A percentile compares a stretch with the other conserved stretches of the same genome.
Conservation (phyloP, 2,113 vertebrate species). For the Puntigrus tetrazona region DNA sequence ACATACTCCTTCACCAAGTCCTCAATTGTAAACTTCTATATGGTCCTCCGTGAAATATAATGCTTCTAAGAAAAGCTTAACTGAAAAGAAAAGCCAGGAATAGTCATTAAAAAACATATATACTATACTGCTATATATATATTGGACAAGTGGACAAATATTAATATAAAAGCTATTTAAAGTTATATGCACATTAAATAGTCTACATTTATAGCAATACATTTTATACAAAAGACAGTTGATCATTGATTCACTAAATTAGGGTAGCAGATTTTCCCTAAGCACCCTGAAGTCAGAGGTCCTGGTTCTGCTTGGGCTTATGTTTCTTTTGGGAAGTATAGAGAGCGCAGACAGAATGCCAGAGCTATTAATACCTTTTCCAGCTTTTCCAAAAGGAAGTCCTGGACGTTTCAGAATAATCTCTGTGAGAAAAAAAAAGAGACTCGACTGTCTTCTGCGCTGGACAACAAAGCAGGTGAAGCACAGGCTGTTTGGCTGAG, state of each 20-base stretch:
- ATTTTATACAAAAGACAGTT: neutral
- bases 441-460: slow-evolving; percentile 32
- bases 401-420: slow-evolving; percentile 46
- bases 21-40: neutral
- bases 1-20: neutral
- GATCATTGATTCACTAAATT: slow-evolving; percentile 46
- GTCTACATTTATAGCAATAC: neutral
- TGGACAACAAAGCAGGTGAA: slow-evolving; percentile 38
- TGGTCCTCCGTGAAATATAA: neutral
- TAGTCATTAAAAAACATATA: neutral
- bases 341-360: slow-evolving; percentile 19
- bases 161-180: neutral
- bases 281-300: slow-evolving; percentile 43
- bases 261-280: slow-evolving; percentile 50
- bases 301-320: slow-evolving; percentile 39
- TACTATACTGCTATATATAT: no score
- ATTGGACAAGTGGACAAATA: neutral
- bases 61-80: neutral
- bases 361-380: slow-evolving; percentile 61
- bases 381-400: slow-evolving; percentile 55
- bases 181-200: neutral
- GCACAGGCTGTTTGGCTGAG: slow-evolving; percentile 14
- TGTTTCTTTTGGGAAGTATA: slow-evolving; percentile 48
- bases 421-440: slow-evolving; percentile 44
- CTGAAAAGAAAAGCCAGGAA: neutral